phyloP scores from a whole-genome alignment of 2,888 invertebrate species.

The Tanytarsus gracilentus region DNA sequence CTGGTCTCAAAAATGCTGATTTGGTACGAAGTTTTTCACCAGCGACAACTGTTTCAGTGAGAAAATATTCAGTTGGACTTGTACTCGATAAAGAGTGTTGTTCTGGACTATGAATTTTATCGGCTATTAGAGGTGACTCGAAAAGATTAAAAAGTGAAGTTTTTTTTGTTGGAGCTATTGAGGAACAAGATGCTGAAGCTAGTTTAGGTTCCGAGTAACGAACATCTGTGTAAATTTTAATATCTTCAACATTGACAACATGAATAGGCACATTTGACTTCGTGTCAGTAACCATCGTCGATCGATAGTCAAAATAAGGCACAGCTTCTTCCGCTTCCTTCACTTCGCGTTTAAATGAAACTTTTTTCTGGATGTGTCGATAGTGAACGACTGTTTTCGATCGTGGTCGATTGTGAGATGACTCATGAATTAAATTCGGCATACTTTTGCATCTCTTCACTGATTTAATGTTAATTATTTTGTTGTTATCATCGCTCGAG shows the following conservation, averaged over 20 bases:
- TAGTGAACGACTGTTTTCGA: slow-evolving; percentile 35
- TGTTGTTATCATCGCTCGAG: slow-evolving; percentile 22
- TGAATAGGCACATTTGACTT: slow-evolving; percentile 14
- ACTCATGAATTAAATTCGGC: slow-evolving; percentile 38
- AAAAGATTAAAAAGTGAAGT: slow-evolving; percentile 10
- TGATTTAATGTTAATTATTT: slow-evolving; percentile 33
- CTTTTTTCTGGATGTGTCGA: slow-evolving; percentile 29
- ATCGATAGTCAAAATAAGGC: slow-evolving; percentile 13
- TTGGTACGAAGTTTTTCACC: slow-evolving; percentile 44
- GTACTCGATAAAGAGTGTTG: slow-evolving; percentile 34
- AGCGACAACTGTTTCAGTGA: slow-evolving; percentile 33
- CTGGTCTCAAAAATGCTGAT: slow-evolving; percentile 42
- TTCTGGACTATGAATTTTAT: slow-evolving; percentile 32
- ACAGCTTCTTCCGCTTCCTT: slow-evolving; percentile 10
- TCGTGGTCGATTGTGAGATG: slow-evolving; percentile 32
- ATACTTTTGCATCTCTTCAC: slow-evolving; percentile 43
- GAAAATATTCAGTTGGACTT: slow-evolving; percentile 39
- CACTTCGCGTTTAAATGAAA: slow-evolving; percentile 10
- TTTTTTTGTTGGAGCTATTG: not conserved
- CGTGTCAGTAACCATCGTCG: not conserved
- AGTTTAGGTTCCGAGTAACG: slow-evolving; percentile 25
- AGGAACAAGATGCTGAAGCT: not conserved
- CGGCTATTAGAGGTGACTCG: slow-evolving; percentile 25
- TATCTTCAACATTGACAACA: slow-evolving; percentile 41
- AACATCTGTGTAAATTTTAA: slow-evolving; percentile 42